These are phyloP conservation scores for Camptogramma bilineatum DNA, from an alignment of 2,888 invertebrate genomes.

Conservation along the genomic window DNA sequence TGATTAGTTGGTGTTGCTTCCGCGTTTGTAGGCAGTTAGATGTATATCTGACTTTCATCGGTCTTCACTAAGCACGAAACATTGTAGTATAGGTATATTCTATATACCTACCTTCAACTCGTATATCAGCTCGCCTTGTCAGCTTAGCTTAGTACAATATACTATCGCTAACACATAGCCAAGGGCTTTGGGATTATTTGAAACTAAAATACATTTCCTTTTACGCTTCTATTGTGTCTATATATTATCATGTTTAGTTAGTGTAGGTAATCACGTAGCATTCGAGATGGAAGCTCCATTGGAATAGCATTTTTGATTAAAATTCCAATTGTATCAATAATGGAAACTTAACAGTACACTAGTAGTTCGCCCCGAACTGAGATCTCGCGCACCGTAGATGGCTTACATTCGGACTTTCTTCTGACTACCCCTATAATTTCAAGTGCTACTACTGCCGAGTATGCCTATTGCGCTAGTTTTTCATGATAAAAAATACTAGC, in stretches of 20 bases:
- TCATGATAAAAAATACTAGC: too few species aligned
- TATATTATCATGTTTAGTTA: neutral
- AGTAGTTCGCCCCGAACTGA: too few species aligned
- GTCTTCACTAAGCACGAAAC: slow-evolving; percentile 21
- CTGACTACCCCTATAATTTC: too few species aligned
- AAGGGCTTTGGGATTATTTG: slow-evolving; percentile 27
- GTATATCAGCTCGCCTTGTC: slow-evolving; percentile 12
- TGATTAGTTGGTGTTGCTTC: slow-evolving; percentile 55
- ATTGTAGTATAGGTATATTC: neutral
- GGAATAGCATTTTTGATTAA: neutral
- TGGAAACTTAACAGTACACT: slow-evolving; percentile 31
- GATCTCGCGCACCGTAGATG: too few species aligned
- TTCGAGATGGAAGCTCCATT: neutral
- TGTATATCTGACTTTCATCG: slow-evolving; percentile 43
- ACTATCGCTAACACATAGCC: slow-evolving; percentile 23
- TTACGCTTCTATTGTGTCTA: neutral
- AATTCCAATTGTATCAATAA: slow-evolving; percentile 1
- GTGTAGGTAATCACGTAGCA: neutral
- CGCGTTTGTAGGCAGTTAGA: slow-evolving; percentile 47
- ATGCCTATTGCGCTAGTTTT: too few species aligned
- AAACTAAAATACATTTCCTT: slow-evolving; percentile 20
- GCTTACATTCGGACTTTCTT: too few species aligned
- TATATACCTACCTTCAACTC: slow-evolving; percentile 17
- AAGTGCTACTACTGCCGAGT: too few species aligned
- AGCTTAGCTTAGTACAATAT: slow-evolving; percentile 14